Percentiles rank a stretch among this genome's conserved stretches.
Evolutionary conservation across 2,888 invertebrate genomes (phyloP).

Genomic region (Leptinotarsa rubiginosa): DNA sequence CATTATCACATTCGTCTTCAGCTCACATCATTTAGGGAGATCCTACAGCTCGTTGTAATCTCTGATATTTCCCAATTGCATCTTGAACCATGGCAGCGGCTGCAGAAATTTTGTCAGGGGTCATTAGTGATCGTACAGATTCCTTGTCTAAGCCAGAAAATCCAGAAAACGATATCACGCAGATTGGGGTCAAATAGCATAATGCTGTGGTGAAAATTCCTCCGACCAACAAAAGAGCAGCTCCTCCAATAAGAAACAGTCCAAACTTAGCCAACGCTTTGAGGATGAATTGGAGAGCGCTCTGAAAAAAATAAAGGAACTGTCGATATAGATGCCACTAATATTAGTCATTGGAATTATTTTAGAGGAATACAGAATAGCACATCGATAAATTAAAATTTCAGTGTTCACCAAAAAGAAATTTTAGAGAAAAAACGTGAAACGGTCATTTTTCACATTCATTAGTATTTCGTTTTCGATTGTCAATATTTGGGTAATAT

Average conservation of each 20-base stretch:
- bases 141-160: conserved; percentile 60
- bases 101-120: conserved; percentile 71
- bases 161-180: conserved; percentile 70
- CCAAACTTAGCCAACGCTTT: conserved; percentile 65
- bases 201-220: conserved; percentile 71
- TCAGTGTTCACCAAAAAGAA: too few species aligned
- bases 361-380: too few species aligned
- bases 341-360: too few species aligned
- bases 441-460: too few species aligned
- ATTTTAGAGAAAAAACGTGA: too few species aligned
- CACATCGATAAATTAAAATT: too few species aligned
- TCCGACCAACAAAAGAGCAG: conserved; percentile 68
- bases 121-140: conserved; percentile 71
- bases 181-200: conserved; percentile 74
- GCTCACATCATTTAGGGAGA: conserved; percentile 19
- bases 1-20: not conserved
- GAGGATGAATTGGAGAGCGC: conserved; percentile 55
- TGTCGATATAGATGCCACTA: too few species aligned
- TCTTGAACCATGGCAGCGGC: conserved; percentile 73
- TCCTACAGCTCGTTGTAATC: conserved; percentile 57
- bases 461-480: too few species aligned
- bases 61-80: conserved; percentile 73
- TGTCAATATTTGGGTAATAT: too few species aligned
- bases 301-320: conserved; percentile 53
- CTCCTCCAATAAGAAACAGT: conserved; percentile 65